These are phyloP conservation scores for Mimumesa dahlbomi DNA, from an alignment of 2,888 invertebrate genomes.

Conservation along the genomic window DNA sequence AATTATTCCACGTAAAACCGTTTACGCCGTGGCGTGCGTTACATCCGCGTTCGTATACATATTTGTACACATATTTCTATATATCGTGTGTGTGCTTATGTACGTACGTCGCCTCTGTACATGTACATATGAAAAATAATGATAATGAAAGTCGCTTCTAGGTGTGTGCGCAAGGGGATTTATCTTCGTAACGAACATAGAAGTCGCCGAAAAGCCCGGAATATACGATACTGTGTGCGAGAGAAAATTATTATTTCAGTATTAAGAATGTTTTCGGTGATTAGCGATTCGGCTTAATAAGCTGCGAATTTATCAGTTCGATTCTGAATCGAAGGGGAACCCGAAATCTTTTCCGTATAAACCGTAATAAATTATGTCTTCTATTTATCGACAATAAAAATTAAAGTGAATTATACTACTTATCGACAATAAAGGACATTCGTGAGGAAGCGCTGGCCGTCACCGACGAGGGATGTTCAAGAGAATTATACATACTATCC, in stretches of 20 bases:
- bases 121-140: slow-evolving; percentile 10
- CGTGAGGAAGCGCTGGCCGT: slow-evolving; percentile 60
- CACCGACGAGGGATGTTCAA: slow-evolving; percentile 47
- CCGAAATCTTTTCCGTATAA: neutral
- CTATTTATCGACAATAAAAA: slow-evolving; percentile 55
- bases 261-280: neutral
- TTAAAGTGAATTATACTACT: slow-evolving; percentile 8
- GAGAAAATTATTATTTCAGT: neutral
- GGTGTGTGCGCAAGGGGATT: slow-evolving; percentile 18
- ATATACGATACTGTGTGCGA: neutral
- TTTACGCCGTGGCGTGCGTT: neutral
- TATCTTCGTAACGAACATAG: slow-evolving; percentile 10
- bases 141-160: slow-evolving; percentile 41
- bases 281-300: neutral
- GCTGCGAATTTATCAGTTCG: neutral
- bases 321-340: neutral
- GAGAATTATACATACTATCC: slow-evolving; percentile 5
- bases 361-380: slow-evolving; percentile 40
- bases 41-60: slow-evolving; percentile 10
- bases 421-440: slow-evolving; percentile 46
- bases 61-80: slow-evolving; percentile 11
- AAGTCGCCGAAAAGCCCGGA: slow-evolving; percentile 24
- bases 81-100: slow-evolving; percentile 13
- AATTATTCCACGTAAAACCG: neutral
- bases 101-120: slow-evolving; percentile 3